phyloP scores from a whole-genome alignment of 2,888 invertebrate species.

The Acronicta alni region DNA sequence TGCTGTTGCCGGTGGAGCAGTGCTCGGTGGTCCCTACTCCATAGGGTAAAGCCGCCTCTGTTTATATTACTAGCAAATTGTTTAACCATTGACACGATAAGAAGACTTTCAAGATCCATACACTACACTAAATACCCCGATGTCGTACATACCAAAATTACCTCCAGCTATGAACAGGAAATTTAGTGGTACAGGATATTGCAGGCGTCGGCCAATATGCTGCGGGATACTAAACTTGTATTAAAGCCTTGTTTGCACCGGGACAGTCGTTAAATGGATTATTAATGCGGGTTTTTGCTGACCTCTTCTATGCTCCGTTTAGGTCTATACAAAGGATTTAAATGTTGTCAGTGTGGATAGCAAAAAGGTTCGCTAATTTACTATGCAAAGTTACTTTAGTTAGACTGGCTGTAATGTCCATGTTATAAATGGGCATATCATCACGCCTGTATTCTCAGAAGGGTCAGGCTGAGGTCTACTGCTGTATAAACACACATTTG shows the following conservation, averaged over 20 bases:
- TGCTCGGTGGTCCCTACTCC: no score
- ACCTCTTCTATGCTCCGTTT: slow-evolving; percentile 25
- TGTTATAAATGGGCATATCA: no score
- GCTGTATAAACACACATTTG: no score
- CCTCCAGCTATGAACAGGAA: slow-evolving; percentile 41
- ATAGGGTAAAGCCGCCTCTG: no score
- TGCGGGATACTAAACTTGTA: slow-evolving; percentile 51
- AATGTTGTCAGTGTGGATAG: neutral
- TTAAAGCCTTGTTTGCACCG: slow-evolving; percentile 48
- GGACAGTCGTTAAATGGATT: slow-evolving; percentile 44
- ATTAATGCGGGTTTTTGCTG: slow-evolving; percentile 40
- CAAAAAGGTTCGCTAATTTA: neutral
- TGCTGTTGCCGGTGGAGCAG: no score
- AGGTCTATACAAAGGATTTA: slow-evolving; percentile 14
- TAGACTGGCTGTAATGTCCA: no score
- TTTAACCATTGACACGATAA: no score
- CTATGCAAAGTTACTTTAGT: no score
- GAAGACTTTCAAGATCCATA: neutral
- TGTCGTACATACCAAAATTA: slow-evolving; percentile 24
- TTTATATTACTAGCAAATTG: no score
- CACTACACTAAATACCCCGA: no score
- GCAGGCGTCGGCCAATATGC: slow-evolving; percentile 55
- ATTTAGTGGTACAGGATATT: slow-evolving; percentile 56
- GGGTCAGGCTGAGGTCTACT: no score
- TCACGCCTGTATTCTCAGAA: no score